Base-by-base conservation (phyloP, 2,797 vertebrate genomes). In the Mus spretus region DNA sequence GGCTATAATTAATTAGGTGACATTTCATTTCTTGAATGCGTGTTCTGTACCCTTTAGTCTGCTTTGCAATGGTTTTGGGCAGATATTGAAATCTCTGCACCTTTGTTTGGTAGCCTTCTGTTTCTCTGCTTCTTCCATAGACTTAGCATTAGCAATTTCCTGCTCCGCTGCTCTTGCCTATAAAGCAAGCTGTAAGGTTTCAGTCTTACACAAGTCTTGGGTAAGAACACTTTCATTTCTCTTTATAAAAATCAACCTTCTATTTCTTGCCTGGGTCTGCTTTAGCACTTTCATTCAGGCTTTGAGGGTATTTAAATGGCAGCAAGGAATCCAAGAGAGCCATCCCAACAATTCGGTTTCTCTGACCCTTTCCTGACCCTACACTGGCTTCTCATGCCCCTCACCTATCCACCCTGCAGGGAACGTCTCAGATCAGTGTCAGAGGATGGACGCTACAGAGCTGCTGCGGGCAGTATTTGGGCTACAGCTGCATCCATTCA, bases 121-220 rank as follows among this genome's bases (percentile, higher is more conserved):
- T 94, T 96, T 98, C 94, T 97, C 98, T 97, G 97, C 95, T 93
- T 89, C 96, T 98, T 50, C 82, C 65, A 82, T 40, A 97, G 96
- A 96, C 96, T 93, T 98, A 96, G 95, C 98, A 92, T 98, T 98
- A 98, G 96, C 98, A 98, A 98, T 98, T 98, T 98, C 96, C 90
- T 98, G 98, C 98, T 98, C 98, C 97, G 95, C 97, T 98, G 98
- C 97, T 98, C 57, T 93, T 98, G 89, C 89, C 96, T 98, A 85
- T 97, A 98, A 98, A 98, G 98, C 98, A 98, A 98, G 96, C 91
- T 81, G 95, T 87, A 97, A 98, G 97, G 96, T 98, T 98, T 98
- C 96, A 93, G 96, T 98, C 94, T 79, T 95, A 95, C n/a, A 96
- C 96, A 90, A 89, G 92, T 97, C 90, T 92, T 97, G 98, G 98